Base-by-base conservation (phyloP, 2,888 invertebrate genomes). In the Balanococcus diminutus region DNA sequence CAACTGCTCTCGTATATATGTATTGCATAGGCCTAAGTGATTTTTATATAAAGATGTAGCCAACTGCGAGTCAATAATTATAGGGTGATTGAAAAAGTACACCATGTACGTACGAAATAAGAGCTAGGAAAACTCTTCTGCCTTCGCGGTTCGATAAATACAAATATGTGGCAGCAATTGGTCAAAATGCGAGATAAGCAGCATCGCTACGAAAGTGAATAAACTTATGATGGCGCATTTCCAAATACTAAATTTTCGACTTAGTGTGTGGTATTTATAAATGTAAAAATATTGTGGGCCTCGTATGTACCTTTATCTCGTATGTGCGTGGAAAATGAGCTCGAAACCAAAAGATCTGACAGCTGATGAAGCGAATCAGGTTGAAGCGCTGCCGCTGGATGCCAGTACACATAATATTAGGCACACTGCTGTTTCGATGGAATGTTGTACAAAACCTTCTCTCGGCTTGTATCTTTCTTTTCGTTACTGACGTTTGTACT, bases 341-440 rank as follows among this genome's bases (percentile, higher is more conserved):
- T 67, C 28, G 61, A 67, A 67, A 67, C 61, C 36, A 51, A 82
- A 85, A 81, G 42, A 75, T 31, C 56, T 67, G 72, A 61, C 81
- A 83, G 82, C 51, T 72, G 86, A 83, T 72, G 83, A 46, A 84
- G 84, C 84, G 39, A 84, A 67, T 84, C 61, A 67, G 39, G 84
- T 67, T 61, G 36, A 84, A 67, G 84, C 84, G 22, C 84, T 83
- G 46, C 51, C 25, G 84, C 84, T 72, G 25, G 61, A 67, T 67
- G 56, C 32, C 51, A 32, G 61, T 31, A 83, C 32, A 67, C 25
- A 36, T 84, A 67, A 84, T 61, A 84, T 84, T 84, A 42, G 84
- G 84, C 84, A 39, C 67, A 84, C 84, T 84, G 84, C 84, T 84
- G 84, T 84, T 84, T 84, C 84, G 31, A 75, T 86, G 86, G 84